Evolutionary conservation across 1,140 invertebrate species (phyloP).

Genomic region (Carposina sasakii): DNA sequence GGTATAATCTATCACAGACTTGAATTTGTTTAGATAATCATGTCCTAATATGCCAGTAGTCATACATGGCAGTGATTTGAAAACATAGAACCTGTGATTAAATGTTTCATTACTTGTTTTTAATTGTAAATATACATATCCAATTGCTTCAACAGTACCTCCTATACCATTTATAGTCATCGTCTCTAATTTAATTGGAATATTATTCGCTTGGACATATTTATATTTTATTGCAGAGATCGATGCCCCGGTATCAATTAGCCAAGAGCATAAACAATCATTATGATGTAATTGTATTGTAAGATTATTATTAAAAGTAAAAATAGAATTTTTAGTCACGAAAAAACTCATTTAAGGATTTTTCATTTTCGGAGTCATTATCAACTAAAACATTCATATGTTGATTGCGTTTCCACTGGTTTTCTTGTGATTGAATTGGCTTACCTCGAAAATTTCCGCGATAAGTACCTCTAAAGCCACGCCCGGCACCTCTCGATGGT

Average conservation of each 20-base stretch:
- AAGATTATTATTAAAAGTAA: not conserved
- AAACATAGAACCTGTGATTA: slow-evolving; percentile 23
- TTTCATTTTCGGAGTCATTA: not conserved
- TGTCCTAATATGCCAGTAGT: slow-evolving; percentile 23
- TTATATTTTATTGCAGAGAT: slow-evolving; percentile 24
- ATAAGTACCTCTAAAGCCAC: not conserved
- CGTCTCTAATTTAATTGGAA: slow-evolving; percentile 17
- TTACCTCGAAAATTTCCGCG: not conserved
- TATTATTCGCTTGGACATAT: slow-evolving; percentile 12
- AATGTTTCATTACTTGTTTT: slow-evolving; percentile 6
- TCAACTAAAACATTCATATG: not conserved
- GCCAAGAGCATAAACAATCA: not conserved
- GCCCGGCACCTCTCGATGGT: not conserved
- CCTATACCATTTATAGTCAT: slow-evolving; percentile 24
- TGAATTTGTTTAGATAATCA: slow-evolving; percentile 23
- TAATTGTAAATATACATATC: slow-evolving; percentile 21
- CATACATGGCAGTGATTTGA: slow-evolving; percentile 20
- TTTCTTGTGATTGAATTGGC: not conserved
- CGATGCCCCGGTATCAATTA: slow-evolving; percentile 22
- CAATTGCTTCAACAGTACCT: slow-evolving; percentile 17
- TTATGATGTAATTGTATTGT: not conserved
- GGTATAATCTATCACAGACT: slow-evolving; percentile 12
- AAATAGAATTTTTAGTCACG: slow-evolving; percentile 14
- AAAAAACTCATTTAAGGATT: slow-evolving; percentile 15
- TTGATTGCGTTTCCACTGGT: not conserved